These are phyloP conservation scores for Noctuana brunneofusca DNA, from an alignment of 2,888 invertebrate genomes.

Conservation along the genomic window DNA sequence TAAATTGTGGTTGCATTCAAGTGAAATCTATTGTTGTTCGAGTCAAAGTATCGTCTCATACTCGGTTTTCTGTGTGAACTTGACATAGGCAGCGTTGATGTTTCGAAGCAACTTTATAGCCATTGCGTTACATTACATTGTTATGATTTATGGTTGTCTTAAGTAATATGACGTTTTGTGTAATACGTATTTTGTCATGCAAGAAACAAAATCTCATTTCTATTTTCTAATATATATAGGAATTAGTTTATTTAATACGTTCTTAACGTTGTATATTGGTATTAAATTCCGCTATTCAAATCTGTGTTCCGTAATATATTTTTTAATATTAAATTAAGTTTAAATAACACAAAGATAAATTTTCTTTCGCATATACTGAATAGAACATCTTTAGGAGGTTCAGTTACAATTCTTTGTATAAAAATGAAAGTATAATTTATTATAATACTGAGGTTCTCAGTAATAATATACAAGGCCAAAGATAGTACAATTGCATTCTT, in stretches of 20 bases:
- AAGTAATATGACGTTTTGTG: conserved; percentile 1
- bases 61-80: conserved; percentile 55
- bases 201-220: not conserved
- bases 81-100: conserved; percentile 49
- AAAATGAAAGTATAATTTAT: conserved; percentile 9
- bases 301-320: not conserved
- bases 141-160: conserved; percentile 10
- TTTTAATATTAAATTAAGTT: not conserved
- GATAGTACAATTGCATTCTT: conserved; percentile 15
- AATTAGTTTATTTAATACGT: too few relatives aligned
- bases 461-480: not conserved
- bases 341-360: not conserved
- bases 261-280: too few relatives aligned
- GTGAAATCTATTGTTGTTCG: conserved; percentile 51
- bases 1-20: conserved; percentile 45
- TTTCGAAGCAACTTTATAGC: conserved; percentile 11
- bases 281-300: too few relatives aligned
- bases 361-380: not conserved
- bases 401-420: not conserved
- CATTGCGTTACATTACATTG: conserved; percentile 6
- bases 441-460: conserved; percentile 5
- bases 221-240: too few relatives aligned
- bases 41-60: conserved; percentile 35
- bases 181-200: not conserved
- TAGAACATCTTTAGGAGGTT: not conserved